Base-by-base conservation (phyloP, 2,113 vertebrate genomes). In the Melanerpes aurifrons region DNA sequence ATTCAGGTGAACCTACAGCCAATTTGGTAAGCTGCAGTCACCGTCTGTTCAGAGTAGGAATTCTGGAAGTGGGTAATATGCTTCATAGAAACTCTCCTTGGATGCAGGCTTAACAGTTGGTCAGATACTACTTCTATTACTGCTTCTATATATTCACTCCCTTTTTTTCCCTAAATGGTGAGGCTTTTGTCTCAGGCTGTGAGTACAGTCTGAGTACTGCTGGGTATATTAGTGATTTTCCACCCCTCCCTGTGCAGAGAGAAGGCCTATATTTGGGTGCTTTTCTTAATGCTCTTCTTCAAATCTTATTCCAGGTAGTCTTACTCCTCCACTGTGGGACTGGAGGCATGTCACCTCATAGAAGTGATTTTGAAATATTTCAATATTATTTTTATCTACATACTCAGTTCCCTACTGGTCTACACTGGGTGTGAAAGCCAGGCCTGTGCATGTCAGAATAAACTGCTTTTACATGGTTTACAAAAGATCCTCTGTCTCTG, bases 1-100 rank as follows among this genome's bases (percentile, higher is more conserved):
- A 93, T 28, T 93, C 98, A 80, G 89, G 97, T 66, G 99, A 99
- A 81, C 96, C 98, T 74, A 53, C 98, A 83, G 81, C 97, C 84
- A 98, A 97, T 89, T 96, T 99, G 98, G 99, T 99, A 98, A 93
- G 98, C 84, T 69, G 83, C 76, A 73, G 43, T 91, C 28, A 15
- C 43, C 72, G 54, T 48, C 50, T 84, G 24, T 68, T 83, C 11
- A 37, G 47, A 56, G 69, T n/a, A 22, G 57, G 53, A 28, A 32
- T 68, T 28, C 17, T 48, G 68, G 48, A 72, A 26, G 16, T 8
- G 4, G 37, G 13, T 61, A 29, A 4, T 6, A 8, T 86, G 77
- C 71, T 35, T 75, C 8, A 6, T 29, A 50, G 47, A 70, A 71
- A 37, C 7, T 67, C 20, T 35, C 21, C 24, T 62, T 79, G 59